Evolutionary conservation across 2,113 vertebrate genomes (phyloP), one percentile per base, ranked within the genome.

Genomic region (Ceratotherium simum): DNA sequence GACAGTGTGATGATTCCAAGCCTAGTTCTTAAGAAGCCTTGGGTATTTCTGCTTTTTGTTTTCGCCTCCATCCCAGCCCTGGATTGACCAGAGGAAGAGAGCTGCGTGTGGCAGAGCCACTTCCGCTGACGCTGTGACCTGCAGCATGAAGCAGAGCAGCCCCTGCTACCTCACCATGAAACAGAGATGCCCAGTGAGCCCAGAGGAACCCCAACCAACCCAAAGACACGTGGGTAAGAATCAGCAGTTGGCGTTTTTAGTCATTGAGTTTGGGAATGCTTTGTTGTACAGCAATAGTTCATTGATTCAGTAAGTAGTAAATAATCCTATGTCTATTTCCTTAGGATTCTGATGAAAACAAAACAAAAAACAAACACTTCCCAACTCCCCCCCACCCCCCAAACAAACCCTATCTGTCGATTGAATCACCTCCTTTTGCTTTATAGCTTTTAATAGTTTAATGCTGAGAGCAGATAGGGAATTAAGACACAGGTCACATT

Each of bases 331-430:
- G 8, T 4, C 4, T n/a, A 25, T 95, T 96, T 82, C 31, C 17
- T 78, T 78, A 65, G 56, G 6, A 46, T 54, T 76, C 72, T 17
- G 25, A 62, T 64, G 48, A 69, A 91, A 70, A 58, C 14, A 95
- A 72, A 94, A 75, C 3, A 65, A 76, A 56, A 62, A 70, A 6
- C 33, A 29, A 29, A 65, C 8, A 46, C 39, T 65, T 64, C 14
- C 27, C 51, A 58, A 25, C 9, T 16, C 21, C 4, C 10, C 4
- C 1, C 18, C 14, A 54, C 3, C 6, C 7, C 6, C 16, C 6
- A 42, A 72, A 90, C 78, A 46, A 18, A 46, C 1, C 3, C 17
- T 29, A 11, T 25, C 17, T 82, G 56, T 31, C 4, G 7, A 51
- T 12, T 86, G 36, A 78, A 39, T 82, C 16, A 42, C 4, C 13